phyloP scores from a whole-genome alignment of 2,888 invertebrate genomes.

The Schizaphis graminum region DNA sequence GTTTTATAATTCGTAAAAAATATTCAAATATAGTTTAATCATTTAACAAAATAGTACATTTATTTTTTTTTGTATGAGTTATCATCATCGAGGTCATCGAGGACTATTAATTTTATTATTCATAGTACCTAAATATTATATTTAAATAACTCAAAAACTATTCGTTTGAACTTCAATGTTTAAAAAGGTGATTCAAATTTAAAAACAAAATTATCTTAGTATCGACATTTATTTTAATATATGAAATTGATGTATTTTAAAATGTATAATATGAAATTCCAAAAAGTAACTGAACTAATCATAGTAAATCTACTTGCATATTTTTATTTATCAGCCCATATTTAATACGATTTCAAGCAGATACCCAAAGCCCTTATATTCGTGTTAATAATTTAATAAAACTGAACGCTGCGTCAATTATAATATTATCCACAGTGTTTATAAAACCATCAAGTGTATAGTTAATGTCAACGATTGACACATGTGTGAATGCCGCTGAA shows the following conservation, averaged over 20 bases:
- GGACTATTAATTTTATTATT: not conserved
- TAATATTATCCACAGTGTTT: not conserved
- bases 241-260: not conserved
- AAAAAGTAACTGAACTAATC: not conserved
- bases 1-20: not conserved
- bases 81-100: not conserved
- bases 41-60: not conserved
- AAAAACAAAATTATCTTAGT: not conserved
- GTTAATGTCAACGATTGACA: not conserved
- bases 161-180: not conserved
- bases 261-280: not conserved
- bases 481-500: not conserved
- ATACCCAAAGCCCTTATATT: not conserved
- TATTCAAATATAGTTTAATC: not conserved
- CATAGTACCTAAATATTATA: not conserved
- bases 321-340: not conserved
- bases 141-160: not conserved
- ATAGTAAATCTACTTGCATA: not conserved
- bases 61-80: not conserved
- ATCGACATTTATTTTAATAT: not conserved
- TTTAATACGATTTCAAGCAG: not conserved
- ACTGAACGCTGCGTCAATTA: not conserved
- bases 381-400: not conserved
- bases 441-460: conserved; percentile 7
- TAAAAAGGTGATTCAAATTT: not conserved